Evolutionary conservation across 2,888 invertebrate species (phyloP).

Genomic region (Belgica antarctica): DNA sequence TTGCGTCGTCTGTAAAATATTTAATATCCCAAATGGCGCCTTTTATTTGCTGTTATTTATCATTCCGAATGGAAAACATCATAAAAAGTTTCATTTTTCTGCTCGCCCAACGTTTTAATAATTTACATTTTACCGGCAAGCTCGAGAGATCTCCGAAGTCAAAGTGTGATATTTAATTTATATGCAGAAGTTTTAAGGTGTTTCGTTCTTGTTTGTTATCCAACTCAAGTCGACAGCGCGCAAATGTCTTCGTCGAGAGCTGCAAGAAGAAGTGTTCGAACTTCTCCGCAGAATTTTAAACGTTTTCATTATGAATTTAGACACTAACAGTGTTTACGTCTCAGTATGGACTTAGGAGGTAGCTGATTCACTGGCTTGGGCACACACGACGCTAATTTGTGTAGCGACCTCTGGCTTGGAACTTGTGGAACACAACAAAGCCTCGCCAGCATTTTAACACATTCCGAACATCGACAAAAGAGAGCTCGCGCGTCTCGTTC

Average conservation of each 20-base stretch:
- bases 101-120: slow-evolving; percentile 14
- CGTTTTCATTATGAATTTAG: slow-evolving; percentile 2
- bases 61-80: background rate
- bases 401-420: background rate
- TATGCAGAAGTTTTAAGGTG: slow-evolving; percentile 21
- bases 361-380: background rate
- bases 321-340: slow-evolving; percentile 7
- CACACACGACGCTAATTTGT: background rate
- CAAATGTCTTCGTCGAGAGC: background rate
- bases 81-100: background rate
- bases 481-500: background rate
- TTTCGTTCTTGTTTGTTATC: too few relatives aligned
- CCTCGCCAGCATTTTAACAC: background rate
- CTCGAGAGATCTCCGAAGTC: too few relatives aligned
- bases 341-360: background rate
- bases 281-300: slow-evolving; percentile 2
- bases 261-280: background rate
- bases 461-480: background rate
- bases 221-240: slow-evolving; percentile 5
- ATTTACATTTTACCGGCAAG: background rate
- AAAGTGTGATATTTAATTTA: slow-evolving; percentile 16
- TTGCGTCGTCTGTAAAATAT: background rate
- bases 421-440: background rate
- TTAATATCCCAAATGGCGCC: background rate
- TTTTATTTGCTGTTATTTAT: slow-evolving; percentile 4